Conservation (phyloP, 2,888 invertebrate genomes). For the Operophtera brumata region DNA sequence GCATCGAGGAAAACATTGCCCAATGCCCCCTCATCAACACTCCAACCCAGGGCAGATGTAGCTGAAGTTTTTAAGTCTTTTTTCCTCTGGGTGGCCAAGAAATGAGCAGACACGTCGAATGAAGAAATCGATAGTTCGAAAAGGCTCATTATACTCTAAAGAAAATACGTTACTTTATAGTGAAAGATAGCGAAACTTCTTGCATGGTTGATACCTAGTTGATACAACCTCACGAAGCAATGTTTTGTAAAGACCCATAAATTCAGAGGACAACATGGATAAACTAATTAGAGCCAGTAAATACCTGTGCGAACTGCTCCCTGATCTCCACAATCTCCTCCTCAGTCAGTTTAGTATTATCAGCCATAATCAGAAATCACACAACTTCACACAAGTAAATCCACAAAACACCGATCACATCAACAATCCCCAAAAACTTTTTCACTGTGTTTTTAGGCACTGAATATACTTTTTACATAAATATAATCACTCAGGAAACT, state of each 20-base stretch:
- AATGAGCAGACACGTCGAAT: no score
- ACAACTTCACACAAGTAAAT: constrained; percentile 59
- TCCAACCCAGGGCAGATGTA: no score
- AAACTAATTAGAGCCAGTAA: constrained; percentile 44
- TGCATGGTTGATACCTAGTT: neutral
- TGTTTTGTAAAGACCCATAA: neutral
- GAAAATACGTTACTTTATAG: neutral
- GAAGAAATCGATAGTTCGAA: no score
- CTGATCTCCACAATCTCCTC: constrained; percentile 88
- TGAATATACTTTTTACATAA: neutral
- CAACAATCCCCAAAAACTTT: constrained; percentile 38
- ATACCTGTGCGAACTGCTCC: constrained; percentile 88
- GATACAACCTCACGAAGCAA: neutral
- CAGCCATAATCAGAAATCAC: constrained; percentile 57
- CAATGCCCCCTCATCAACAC: no score
- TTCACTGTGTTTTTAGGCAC: constrained; percentile 27
- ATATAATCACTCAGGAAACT: constrained; percentile 9
- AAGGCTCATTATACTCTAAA: neutral
- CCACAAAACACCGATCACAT: constrained; percentile 63
- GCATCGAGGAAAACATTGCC: no score
- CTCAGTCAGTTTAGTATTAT: constrained; percentile 80
- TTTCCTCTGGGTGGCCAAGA: no score
- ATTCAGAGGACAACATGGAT: constrained; percentile 8
- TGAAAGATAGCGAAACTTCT: neutral
- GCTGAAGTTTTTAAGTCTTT: no score